Evolutionary conservation across 1,140 invertebrate species (phyloP).

Genomic region (Papilio polyxenes): DNA sequence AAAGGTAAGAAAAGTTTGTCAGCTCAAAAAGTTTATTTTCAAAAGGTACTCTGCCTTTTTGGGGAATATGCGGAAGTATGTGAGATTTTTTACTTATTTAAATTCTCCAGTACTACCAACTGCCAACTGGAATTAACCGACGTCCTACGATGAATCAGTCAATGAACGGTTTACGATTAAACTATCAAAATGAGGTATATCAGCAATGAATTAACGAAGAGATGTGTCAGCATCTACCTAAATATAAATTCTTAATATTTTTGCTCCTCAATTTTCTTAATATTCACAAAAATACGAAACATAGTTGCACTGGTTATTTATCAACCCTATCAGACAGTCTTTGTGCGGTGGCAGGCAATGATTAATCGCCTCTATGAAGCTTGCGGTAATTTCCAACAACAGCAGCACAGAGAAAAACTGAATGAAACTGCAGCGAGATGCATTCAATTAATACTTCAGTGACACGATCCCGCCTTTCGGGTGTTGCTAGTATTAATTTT

Average conservation of each 20-base stretch:
- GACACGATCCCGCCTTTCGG: constrained; percentile 51
- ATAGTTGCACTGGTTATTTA: constrained; percentile 19
- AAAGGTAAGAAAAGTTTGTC: no score
- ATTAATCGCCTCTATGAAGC: constrained; percentile 72
- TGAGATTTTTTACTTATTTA: no score
- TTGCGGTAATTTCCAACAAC: constrained; percentile 50
- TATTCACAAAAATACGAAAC: constrained; percentile 10
- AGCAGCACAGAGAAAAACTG: constrained; percentile 62
- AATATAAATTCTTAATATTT: not conserved
- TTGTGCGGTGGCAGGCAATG: constrained; percentile 63
- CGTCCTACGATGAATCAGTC: no score
- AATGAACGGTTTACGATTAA: no score
- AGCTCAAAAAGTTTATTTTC: no score
- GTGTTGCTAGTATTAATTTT: constrained; percentile 41
- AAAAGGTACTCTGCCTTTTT: no score
- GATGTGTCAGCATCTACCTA: not conserved
- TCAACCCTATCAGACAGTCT: constrained; percentile 51
- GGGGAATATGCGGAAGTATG: no score
- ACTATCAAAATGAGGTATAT: no score
- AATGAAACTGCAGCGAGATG: constrained; percentile 53
- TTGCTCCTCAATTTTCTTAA: not conserved
- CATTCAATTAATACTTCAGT: constrained; percentile 63
- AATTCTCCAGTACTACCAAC: no score
- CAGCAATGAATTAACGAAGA: not conserved
- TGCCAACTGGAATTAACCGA: no score